These are phyloP conservation scores for Poeciliopsis retropinna DNA, from an alignment of 2,113 vertebrate species.

Conservation along the genomic window DNA sequence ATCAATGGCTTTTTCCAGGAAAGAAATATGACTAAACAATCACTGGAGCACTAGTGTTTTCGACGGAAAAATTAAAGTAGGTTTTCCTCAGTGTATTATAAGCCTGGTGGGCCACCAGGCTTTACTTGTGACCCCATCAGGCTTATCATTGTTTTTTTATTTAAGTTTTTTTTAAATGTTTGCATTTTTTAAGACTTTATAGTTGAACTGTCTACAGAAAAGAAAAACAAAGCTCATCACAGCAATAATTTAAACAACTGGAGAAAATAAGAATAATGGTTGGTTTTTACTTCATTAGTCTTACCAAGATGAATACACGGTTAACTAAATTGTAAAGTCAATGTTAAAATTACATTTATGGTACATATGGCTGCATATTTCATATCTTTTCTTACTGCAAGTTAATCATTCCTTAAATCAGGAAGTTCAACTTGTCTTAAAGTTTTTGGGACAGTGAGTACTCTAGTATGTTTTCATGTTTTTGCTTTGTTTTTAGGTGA, in stretches of 20 bases:
- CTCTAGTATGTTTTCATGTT: constrained; percentile 5
- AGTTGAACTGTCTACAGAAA: too few species aligned
- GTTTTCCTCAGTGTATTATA: too few species aligned
- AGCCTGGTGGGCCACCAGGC: too few species aligned
- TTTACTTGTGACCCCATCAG: too few species aligned
- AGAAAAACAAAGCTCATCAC: background rate
- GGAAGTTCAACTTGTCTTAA: background rate
- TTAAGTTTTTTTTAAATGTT: too few species aligned
- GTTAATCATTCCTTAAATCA: background rate
- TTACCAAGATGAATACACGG: background rate
- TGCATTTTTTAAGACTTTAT: too few species aligned
- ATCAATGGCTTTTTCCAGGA: background rate
- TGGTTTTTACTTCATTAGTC: background rate
- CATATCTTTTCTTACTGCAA: too few species aligned
- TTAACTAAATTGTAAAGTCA: background rate
- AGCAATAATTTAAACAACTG: background rate
- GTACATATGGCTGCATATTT: too few species aligned
- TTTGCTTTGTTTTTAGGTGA: constrained; percentile 11
- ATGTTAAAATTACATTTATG: background rate
- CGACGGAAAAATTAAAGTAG: too few species aligned
- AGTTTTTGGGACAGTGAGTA: background rate
- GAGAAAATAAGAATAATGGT: background rate
- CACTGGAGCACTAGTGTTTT: too few species aligned
- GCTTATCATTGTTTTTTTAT: too few species aligned
- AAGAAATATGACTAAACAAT: background rate